Evolutionary conservation across 2,113 vertebrate genomes (phyloP).

Genomic region (Sapajus apella): DNA sequence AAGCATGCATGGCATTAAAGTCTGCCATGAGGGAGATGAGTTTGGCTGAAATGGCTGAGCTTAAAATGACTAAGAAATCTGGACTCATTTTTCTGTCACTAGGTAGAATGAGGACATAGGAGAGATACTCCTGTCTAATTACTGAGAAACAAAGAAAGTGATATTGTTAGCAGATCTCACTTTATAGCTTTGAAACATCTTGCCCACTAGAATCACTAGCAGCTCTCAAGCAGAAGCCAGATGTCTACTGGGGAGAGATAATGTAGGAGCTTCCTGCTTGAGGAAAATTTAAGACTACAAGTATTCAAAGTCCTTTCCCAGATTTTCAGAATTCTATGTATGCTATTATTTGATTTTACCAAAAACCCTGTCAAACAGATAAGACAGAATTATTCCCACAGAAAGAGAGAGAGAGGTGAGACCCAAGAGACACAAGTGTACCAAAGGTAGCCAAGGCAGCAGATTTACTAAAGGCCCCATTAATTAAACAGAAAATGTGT

Average conservation of each 20-base stretch:
- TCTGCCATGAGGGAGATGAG: not conserved
- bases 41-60: not conserved
- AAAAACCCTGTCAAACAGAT: not conserved
- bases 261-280: not conserved
- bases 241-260: not conserved
- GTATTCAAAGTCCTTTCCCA: not conserved
- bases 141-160: not conserved
- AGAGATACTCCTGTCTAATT: not conserved
- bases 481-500: slow-evolving; percentile 56
- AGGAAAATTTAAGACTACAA: not conserved
- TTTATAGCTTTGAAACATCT: not conserved
- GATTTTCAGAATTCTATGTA: not conserved
- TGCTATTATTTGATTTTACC: slow-evolving; percentile 1
- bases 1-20: not conserved
- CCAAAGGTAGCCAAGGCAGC: not conserved
- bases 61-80: not conserved
- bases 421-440: not conserved
- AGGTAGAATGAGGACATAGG: not conserved
- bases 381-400: not conserved
- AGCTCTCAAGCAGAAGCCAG: not conserved
- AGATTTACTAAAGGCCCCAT: not conserved
- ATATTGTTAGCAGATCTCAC: not conserved
- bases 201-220: not conserved
- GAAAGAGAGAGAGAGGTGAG: not conserved
- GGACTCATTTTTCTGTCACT: not conserved